Base-by-base conservation (phyloP, 2,113 vertebrate genomes). In the Pao palembangensis region DNA sequence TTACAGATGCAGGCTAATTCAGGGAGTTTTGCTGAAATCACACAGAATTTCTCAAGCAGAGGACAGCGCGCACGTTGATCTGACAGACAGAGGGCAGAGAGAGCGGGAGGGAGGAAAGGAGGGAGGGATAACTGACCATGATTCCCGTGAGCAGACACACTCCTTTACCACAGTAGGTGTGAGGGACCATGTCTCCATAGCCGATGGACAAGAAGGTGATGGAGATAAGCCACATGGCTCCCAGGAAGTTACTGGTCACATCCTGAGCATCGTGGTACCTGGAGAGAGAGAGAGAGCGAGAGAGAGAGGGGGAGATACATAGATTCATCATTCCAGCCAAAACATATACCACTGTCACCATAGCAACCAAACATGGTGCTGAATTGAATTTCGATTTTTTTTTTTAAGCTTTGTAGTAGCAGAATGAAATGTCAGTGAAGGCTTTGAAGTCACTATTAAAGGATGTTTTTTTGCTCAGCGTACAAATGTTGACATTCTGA, bases 141-240 rank as follows among this genome's bases (percentile, higher is more conserved):
- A 99, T 99, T 80, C 97, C 97, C 0, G 97, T 99, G 75, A 98
- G 93, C n/a, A 98, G 93, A 64, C 96, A 98, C 56, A 98, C 96
- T 10, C 97, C 97, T 80, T 98, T 98, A 73, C 96, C 97, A 51
- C 97, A 99, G 92, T 99, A 98, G 6, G 97, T 98, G 88, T 98
- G 94, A 2, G 97, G 97, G 28, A 98, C 96, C 96, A 99, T 99
- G 82, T 99, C 97, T 10, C 97, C 97, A 0, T 99, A 99, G 61
- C 97, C 97, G 0, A 99, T 98, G 89, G 97, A 99, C 55, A 99
- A 90, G 88, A 99, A 99, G 6, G 97, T 99, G 90, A 99, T 98
- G 84, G 97, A 98, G 86, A 98, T 98, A 56, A 98, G 93, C 96
- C 97, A 99, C 97, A 99, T 99, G 78, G 97, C 97, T 0, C 97